Percentiles rank a stretch among this genome's conserved stretches.
These are phyloP conservation scores for Cnemophilus loriae DNA, from an alignment of 2,113 vertebrate genomes.

Conservation along the genomic window DNA sequence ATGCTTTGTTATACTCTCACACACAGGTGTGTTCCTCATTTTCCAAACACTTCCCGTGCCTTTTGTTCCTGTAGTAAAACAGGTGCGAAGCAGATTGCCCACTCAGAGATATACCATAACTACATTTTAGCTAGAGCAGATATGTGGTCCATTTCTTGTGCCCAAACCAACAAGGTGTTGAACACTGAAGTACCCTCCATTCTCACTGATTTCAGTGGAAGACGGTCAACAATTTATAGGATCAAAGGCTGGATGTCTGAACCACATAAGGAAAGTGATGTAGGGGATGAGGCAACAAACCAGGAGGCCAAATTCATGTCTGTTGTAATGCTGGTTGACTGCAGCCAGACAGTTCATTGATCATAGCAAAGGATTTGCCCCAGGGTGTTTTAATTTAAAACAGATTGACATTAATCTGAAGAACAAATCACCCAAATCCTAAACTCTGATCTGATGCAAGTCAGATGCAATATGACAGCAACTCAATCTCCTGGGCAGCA, in stretches of 20 bases:
- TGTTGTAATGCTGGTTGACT: constrained; percentile 55
- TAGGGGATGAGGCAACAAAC: constrained; percentile 25
- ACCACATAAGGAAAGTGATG: constrained; percentile 12
- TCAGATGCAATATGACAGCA: constrained; percentile 61
- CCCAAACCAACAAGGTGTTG: not conserved
- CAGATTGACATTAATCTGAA: constrained; percentile 64
- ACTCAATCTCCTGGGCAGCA: constrained; percentile 57
- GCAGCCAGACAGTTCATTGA: constrained; percentile 63
- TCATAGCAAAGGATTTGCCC: constrained; percentile 54
- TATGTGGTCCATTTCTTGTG: not conserved
- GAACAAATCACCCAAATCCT: constrained; percentile 57
- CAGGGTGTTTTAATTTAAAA: constrained; percentile 62
- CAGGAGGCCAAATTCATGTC: constrained; percentile 46
- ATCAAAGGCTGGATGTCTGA: constrained; percentile 18
- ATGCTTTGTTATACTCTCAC: constrained; percentile 44
- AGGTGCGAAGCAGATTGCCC: constrained; percentile 55
- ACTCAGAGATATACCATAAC: not conserved
- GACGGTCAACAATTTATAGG: not conserved
- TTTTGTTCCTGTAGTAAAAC: constrained; percentile 22
- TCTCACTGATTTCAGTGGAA: not conserved
- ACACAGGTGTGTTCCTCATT: constrained; percentile 51
- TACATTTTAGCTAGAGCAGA: not conserved
- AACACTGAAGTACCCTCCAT: not conserved
- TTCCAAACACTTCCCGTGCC: constrained; percentile 28
- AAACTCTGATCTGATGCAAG: constrained; percentile 59